Base-by-base conservation (phyloP, 2,888 invertebrate genomes). In the Pristionchus fissidentatus region DNA sequence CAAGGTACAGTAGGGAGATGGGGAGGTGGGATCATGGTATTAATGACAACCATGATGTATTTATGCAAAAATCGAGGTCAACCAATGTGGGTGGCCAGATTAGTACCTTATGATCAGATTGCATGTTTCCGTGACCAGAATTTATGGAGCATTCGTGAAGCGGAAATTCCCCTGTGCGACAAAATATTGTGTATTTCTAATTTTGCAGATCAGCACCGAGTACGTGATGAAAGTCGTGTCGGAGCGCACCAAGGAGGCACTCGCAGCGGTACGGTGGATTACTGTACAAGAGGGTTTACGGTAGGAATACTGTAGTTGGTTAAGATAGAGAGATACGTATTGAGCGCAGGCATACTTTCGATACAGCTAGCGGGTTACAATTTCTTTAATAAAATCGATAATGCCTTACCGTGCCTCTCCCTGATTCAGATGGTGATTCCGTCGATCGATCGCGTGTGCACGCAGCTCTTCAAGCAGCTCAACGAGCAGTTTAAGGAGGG, bases 401-500 rank as follows among this genome's bases (percentile, higher is more conserved):
- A 52, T 15, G n/a, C 3, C 3, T 22, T 57, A 57, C 60, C 32
- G 60, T 62, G 15, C 10, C 26, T n/a, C 38, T 62, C 35, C 35
- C 35, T 35, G 4, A 41, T 70, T 22, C 70, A 79, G 79, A 83
- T 86, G 49, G 83, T 90, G 3, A 84, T 89, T n/a, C 90, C 90
- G n/a, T 75, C 89, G 5, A 85, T 90, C 46, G 88, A 88, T 77
- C 80, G 87, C n/a, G 84, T 85, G 29, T 91, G 91, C 83, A 84
- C 85, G 35, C 85, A 86, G 46, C 95, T 98, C 94, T 97, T 97
- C 92, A 94, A 95, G 73, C 97, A 98, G 93, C 94, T 98, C 84
- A 96, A 97, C 92, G 95, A 96, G 80, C 95, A 95, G 29, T 98
- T 97, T 93, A 95, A 95, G 81, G 94, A 94, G 87, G 98, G 98